These are phyloP conservation scores for Cacoxenus indagator DNA, from an alignment of 2,888 invertebrate genomes.

Conservation along the genomic window DNA sequence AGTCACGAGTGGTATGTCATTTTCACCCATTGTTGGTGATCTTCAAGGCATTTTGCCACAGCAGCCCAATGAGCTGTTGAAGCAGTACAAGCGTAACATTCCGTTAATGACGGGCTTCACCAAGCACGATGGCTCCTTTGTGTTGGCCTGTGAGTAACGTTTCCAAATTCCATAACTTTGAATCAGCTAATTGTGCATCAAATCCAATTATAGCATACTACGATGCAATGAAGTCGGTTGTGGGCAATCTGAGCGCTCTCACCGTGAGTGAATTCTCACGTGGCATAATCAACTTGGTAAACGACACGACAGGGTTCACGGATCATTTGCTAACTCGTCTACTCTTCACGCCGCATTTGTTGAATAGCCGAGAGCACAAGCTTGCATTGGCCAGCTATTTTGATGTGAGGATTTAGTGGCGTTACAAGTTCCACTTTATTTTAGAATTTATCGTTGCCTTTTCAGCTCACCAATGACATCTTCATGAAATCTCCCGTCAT, in stretches of 20 bases:
- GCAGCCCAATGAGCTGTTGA: conserved; percentile 47
- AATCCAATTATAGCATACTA: conserved; percentile 34
- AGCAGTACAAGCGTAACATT: conserved; percentile 52
- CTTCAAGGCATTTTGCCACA: conserved; percentile 51
- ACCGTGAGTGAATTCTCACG: conserved; percentile 54
- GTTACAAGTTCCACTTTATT: not conserved
- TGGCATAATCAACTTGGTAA: conserved; percentile 39
- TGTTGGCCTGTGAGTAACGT: conserved; percentile 66
- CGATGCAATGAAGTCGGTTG: conserved; percentile 34
- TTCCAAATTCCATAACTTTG: not conserved
- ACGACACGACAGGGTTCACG: conserved; percentile 51
- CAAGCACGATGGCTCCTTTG: conserved; percentile 71
- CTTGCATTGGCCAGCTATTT: conserved; percentile 71
- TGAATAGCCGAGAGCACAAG: conserved; percentile 68
- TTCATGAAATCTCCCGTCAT: conserved; percentile 72
- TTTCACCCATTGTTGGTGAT: conserved; percentile 55
- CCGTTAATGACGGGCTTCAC: conserved; percentile 71
- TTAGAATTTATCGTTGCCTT: not conserved
- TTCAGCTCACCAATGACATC: conserved; percentile 52
- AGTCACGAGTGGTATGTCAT: conserved; percentile 43
- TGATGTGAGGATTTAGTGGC: conserved; percentile 68
- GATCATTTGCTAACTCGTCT: conserved; percentile 68
- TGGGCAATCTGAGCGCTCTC: conserved; percentile 41
- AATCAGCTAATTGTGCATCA: not conserved
- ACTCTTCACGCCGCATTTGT: conserved; percentile 66